Conservation (phyloP, 2,888 invertebrate genomes). For the Caenorhabditis sp. region DNA sequence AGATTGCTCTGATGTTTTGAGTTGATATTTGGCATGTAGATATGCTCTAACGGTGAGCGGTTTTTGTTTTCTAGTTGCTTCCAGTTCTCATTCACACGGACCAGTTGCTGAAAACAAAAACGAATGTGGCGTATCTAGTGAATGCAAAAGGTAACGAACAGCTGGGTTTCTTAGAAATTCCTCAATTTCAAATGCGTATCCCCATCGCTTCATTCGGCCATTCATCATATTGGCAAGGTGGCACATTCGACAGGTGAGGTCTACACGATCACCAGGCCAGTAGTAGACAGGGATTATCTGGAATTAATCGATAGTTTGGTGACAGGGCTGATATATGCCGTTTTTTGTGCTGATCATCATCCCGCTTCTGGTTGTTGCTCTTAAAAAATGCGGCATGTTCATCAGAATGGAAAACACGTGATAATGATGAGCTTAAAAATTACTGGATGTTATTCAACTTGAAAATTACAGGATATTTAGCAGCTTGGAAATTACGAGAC, state of each 20-base stretch:
- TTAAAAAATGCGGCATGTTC: too few species aligned
- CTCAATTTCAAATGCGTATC: constrained; percentile 34
- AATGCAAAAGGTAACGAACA: background rate
- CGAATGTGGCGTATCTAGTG: too few species aligned
- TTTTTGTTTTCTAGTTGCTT: constrained; percentile 17
- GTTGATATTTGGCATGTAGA: constrained; percentile 10
- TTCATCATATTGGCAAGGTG: constrained; percentile 42
- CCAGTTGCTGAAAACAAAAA: constrained; percentile 27
- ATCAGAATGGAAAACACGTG: too few species aligned
- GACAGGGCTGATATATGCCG: too few species aligned
- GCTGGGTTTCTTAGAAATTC: constrained; percentile 43
- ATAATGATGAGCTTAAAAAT: too few species aligned
- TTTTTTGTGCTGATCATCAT: too few species aligned
- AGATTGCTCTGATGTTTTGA: background rate
- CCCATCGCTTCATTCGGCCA: constrained; percentile 57
- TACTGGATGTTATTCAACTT: too few species aligned
- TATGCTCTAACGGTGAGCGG: background rate
- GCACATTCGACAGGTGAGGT: constrained; percentile 53
- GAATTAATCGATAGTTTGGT: too few species aligned
- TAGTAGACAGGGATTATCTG: constrained; percentile 56
- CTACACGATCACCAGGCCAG: constrained; percentile 56
- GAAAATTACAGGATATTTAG: too few species aligned
- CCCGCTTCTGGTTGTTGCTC: too few species aligned
- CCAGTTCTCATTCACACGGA: constrained; percentile 26
- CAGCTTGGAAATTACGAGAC: too few species aligned